Conservation (phyloP, 2,797 vertebrate species). For the Fratercula arctica region DNA sequence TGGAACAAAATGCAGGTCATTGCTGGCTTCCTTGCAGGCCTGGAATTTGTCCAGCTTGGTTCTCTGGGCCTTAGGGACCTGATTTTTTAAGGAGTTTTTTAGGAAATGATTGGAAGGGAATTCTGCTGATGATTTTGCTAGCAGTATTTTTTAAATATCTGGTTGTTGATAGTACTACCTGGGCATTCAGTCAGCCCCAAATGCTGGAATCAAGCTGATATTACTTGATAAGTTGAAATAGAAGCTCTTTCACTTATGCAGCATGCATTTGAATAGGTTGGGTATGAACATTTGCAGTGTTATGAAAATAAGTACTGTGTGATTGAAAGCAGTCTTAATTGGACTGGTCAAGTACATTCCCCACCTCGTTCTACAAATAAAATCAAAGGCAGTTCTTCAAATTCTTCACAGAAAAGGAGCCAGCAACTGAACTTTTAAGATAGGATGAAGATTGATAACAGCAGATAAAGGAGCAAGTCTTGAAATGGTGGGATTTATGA, state of each 20-base stretch:
- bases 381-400: not conserved
- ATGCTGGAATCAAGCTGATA: not conserved
- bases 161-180: not conserved
- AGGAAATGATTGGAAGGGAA: not conserved
- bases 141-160: not conserved
- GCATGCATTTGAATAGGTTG: not conserved
- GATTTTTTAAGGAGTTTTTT: not conserved
- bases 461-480: not conserved
- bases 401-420: not conserved
- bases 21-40: not conserved
- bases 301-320: not conserved
- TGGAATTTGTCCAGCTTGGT: not conserved
- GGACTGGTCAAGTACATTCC: not conserved
- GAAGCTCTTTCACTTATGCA: not conserved
- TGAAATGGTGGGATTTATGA: not conserved
- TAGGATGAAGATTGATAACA: not conserved
- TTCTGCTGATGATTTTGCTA: not conserved
- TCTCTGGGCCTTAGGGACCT: not conserved
- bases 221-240: not conserved
- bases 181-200: not conserved
- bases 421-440: not conserved
- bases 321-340: not conserved
- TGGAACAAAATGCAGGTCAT: not conserved
- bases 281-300: not conserved
- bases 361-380: not conserved